A percentile compares a stretch with the other conserved stretches of the same genome.
Evolutionary conservation across 2,797 vertebrate genomes (phyloP).

Genomic region (Miichthys miiuy): DNA sequence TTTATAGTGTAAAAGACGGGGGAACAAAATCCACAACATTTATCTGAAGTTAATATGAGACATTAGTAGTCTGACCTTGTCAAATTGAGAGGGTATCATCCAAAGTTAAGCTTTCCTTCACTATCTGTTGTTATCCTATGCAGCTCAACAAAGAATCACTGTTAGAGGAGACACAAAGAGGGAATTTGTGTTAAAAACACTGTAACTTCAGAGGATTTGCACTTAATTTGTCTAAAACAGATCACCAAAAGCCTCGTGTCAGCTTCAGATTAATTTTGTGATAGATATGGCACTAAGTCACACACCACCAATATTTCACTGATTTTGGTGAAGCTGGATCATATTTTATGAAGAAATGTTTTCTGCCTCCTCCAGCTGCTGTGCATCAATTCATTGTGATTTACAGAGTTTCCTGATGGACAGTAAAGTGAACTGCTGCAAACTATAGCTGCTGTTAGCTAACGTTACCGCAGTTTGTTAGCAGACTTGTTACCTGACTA

Average conservation of each 20-base stretch:
- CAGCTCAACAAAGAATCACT: not conserved
- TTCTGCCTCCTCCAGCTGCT: no score
- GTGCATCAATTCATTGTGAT: no score
- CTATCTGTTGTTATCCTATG: not conserved
- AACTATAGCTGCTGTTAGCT: no score
- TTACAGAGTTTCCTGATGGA: no score
- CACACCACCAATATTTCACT: no score
- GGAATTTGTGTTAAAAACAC: not conserved
- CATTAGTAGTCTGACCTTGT: not conserved
- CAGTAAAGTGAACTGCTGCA: no score
- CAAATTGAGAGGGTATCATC: not conserved
- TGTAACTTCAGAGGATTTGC: not conserved
- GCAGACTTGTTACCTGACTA: no score
- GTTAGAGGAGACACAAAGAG: not conserved
- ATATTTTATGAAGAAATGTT: no score
- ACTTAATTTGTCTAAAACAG: not conserved
- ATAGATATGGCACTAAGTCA: not conserved
- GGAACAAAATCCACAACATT: not conserved
- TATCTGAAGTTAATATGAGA: not conserved
- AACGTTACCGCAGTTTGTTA: no score
- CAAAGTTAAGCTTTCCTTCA: not conserved
- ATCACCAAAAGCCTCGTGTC: not conserved
- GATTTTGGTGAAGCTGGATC: no score
- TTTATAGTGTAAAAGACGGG: not conserved
- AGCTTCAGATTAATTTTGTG: not conserved